Conservation (phyloP, 2,797 vertebrate genomes). For the Gymnodraco acuticeps region DNA sequence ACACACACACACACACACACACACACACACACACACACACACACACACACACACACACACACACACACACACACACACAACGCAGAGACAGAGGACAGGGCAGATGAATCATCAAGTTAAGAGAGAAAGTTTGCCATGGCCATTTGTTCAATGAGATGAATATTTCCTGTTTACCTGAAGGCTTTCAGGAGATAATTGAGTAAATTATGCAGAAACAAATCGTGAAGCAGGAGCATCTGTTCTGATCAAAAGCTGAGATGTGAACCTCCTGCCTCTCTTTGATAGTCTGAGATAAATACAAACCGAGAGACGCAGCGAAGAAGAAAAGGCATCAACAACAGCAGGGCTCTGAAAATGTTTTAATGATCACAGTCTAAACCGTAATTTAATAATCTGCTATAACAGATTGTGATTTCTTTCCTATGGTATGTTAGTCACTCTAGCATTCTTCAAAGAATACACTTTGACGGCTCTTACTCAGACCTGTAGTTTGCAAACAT, state of each 20-base stretch:
- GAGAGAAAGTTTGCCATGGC: not conserved
- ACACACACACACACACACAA: slow-evolving; percentile 31
- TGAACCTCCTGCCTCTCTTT: slow-evolving; percentile 14
- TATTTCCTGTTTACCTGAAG: not conserved
- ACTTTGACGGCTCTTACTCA: not conserved
- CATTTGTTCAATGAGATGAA: not conserved
- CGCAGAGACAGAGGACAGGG: not conserved
- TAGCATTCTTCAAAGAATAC: not conserved
- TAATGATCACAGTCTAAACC: slow-evolving; percentile 8
- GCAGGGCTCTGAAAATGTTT: slow-evolving; percentile 5
- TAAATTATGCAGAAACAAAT: not conserved
- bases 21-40: slow-evolving; percentile 28
- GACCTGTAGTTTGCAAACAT: not conserved
- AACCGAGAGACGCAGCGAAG: slow-evolving; percentile 16
- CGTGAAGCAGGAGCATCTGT: slow-evolving; percentile 10
- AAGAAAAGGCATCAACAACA: slow-evolving; percentile 1
- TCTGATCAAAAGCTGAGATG: slow-evolving; percentile 11
- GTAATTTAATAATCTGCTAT: not conserved
- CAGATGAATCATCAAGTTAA: not conserved
- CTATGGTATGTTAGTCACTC: no score
- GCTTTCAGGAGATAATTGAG: slow-evolving; percentile 4
- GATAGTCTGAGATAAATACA: slow-evolving; percentile 18
- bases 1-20: slow-evolving; percentile 29
- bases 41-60: slow-evolving; percentile 31
- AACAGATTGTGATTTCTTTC: not conserved